Evolutionary conservation across 2,113 vertebrate genomes (phyloP).

Genomic region (Verasper variegatus): DNA sequence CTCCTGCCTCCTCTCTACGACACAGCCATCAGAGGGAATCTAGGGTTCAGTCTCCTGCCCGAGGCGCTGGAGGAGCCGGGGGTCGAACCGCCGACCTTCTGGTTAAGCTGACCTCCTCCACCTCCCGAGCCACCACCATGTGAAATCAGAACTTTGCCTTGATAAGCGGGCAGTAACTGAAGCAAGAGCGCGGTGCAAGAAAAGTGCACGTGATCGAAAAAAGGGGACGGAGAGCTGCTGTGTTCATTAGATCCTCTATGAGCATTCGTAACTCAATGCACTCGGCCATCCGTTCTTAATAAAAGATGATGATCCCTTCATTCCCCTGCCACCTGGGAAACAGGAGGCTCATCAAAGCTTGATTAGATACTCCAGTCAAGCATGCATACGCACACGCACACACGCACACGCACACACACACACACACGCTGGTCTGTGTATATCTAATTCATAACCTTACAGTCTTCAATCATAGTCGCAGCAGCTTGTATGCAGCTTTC

Average conservation of each 20-base stretch:
- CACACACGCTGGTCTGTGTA: slow-evolving; percentile 38
- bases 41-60: too few relatives aligned
- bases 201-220: not conserved
- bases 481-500: slow-evolving; percentile 50
- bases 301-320: slow-evolving; percentile 70
- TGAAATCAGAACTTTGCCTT: not conserved
- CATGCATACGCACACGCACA: slow-evolving; percentile 41
- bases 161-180: not conserved
- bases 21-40: too few relatives aligned
- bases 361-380: slow-evolving; percentile 66
- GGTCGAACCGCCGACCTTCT: too few relatives aligned
- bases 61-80: too few relatives aligned
- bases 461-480: slow-evolving; percentile 62
- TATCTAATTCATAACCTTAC: slow-evolving; percentile 64
- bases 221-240: not conserved
- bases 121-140: too few relatives aligned
- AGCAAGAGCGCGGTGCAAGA: not conserved
- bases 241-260: slow-evolving; percentile 33
- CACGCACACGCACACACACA: slow-evolving; percentile 38
- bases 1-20: too few relatives aligned
- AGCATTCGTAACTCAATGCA: slow-evolving; percentile 49
- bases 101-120: too few relatives aligned
- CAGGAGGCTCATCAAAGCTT: slow-evolving; percentile 76
- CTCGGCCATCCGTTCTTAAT: slow-evolving; percentile 53
- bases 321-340: slow-evolving; percentile 66